Evolutionary conservation across 2,888 invertebrate genomes (phyloP).

Genomic region (Amblyjoppa proteus): DNA sequence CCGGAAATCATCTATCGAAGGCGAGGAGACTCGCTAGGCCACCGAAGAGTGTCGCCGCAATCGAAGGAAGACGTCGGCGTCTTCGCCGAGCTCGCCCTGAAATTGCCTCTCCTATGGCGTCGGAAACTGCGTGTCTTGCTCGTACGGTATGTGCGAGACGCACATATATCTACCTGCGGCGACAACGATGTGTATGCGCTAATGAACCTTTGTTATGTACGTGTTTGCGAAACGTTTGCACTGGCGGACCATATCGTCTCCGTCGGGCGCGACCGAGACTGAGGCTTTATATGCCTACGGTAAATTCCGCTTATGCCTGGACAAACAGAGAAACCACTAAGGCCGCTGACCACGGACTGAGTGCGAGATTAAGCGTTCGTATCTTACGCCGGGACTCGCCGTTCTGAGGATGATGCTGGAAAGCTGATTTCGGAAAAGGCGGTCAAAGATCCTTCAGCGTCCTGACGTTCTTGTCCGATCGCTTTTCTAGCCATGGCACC

Average conservation of each 20-base stretch:
- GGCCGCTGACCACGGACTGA: conserved; percentile 13
- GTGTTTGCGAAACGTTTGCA: conserved; percentile 58
- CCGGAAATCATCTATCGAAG: conserved; percentile 45
- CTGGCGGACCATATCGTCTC: neutral
- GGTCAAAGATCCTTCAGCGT: conserved; percentile 45
- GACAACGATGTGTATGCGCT: conserved; percentile 48
- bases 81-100: conserved; percentile 12
- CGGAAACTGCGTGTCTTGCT: conserved; percentile 17
- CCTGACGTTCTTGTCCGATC: neutral
- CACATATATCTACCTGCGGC: conserved; percentile 37
- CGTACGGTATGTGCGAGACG: neutral
- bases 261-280: neutral
- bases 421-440: conserved; percentile 32
- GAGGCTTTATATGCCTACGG: conserved; percentile 51
- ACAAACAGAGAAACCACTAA: conserved; percentile 49
- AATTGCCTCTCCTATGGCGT: conserved; percentile 16
- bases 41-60: conserved; percentile 14
- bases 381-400: neutral
- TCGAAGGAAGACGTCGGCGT: conserved; percentile 34
- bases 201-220: conserved; percentile 63
- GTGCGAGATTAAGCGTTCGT: conserved; percentile 14
- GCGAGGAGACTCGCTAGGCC: neutral
- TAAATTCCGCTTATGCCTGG: conserved; percentile 48
- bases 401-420: conserved; percentile 10
- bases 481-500: neutral